phyloP scores from a whole-genome alignment of 64 coral and sea anemone species.

The Porites lutea region DNA sequence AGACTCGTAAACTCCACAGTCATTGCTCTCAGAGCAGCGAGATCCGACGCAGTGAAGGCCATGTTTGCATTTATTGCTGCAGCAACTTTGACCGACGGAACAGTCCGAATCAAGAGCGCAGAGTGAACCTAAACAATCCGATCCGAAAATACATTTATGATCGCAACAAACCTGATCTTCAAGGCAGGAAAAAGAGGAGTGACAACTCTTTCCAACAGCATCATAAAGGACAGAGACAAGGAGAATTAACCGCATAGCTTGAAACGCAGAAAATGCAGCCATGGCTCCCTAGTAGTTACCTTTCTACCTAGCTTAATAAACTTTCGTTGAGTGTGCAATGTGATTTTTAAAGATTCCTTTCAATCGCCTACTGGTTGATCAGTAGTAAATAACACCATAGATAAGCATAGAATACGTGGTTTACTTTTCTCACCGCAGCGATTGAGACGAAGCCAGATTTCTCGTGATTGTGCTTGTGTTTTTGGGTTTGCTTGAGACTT shows the following conservation, averaged over 20 bases:
- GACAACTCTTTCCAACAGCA: not conserved
- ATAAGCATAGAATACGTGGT: too few relatives aligned
- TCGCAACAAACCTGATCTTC: not conserved
- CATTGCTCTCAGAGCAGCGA: not conserved
- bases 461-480: too few relatives aligned
- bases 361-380: too few relatives aligned
- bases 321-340: too few relatives aligned
- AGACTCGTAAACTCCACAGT: too few relatives aligned
- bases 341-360: too few relatives aligned
- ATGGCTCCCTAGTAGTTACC: not conserved
- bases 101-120: constrained; percentile 14
- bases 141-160: constrained; percentile 13
- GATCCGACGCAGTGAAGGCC: not conserved
- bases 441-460: too few relatives aligned
- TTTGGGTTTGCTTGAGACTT: too few relatives aligned
- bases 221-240: not conserved
- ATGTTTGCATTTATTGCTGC: not conserved
- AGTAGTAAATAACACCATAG: too few relatives aligned
- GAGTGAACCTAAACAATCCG: not conserved
- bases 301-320: too few relatives aligned
- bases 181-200: not conserved
- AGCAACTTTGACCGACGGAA: not conserved
- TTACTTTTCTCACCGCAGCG: too few relatives aligned
- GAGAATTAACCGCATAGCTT: not conserved
- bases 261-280: not conserved